Base-by-base conservation (phyloP, 2,113 vertebrate species). In the Girardinichthys multiradiatus region DNA sequence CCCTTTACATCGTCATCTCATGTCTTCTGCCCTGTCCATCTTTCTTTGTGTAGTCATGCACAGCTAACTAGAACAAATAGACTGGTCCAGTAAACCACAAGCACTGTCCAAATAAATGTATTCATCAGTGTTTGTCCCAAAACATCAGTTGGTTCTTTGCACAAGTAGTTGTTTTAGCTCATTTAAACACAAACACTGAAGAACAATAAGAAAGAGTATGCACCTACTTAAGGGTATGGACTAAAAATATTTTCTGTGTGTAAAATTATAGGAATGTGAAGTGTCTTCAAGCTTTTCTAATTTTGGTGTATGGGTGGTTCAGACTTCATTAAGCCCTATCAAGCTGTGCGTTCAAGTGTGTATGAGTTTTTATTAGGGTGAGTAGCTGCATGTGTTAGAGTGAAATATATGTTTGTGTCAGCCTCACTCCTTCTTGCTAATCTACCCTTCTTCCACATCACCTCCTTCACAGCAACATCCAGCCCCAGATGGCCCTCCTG, bases 251-350 rank as follows among this genome's bases (percentile, higher is more conserved):
- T n/a, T n/a, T n/a, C n/a, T n/a, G n/a, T n/a, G n/a, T n/a, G n/a
- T n/a, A n/a, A n/a, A n/a, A n/a, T n/a, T n/a, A n/a, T n/a, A n/a
- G n/a, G n/a, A n/a, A n/a, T n/a, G n/a, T n/a, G 68, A 80, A 70
- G 59, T 24, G 45, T 85, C 69, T 76, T 66, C 12, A 31, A 1
- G 19, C 68, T 78, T 69, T 51, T n/a, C 37, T 62, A 33, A 75
- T 64, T 78, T 57, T 27, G 64, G 13, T 57, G 19, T 6, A 71
- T 45, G 77, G 72, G 64, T 73, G 76, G 70, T 60, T 72, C 66
- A 57, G 64, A 85, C 68, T 78, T 86, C 74, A 88, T 89, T 85
- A 84, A 78, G 57, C 39, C 48, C 57, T 68, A 64, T 83, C 85
- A 84, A 82, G 77, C 74, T 76, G 45, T 76, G 77, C 39, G 9